These are phyloP conservation scores for Bombus confusus DNA, from an alignment of 1,140 invertebrate genomes.

Conservation along the genomic window DNA sequence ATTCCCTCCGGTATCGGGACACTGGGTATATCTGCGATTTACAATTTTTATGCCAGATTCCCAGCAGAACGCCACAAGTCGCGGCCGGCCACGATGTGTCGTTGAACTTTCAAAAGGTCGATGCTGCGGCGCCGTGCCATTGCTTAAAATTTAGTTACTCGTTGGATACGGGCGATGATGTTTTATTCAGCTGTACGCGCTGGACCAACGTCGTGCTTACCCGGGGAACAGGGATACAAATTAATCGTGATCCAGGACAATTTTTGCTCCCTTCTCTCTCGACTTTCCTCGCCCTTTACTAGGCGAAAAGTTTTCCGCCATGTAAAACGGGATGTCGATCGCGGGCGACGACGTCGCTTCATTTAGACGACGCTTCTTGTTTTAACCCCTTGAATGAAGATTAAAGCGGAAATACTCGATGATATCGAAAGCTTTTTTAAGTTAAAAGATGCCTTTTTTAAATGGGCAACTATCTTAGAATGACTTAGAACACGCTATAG, in stretches of 20 bases:
- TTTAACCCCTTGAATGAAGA: conserved; percentile 18
- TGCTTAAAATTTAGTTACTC: conserved; percentile 53
- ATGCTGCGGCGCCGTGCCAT: conserved; percentile 31
- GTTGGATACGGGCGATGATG: conserved; percentile 45
- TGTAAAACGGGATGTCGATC: conserved; percentile 41
- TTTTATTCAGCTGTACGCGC: conserved; percentile 46
- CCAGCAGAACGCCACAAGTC: conserved; percentile 28
- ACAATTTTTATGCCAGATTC: conserved; percentile 61
- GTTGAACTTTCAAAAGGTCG: conserved; percentile 62
- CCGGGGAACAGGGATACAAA: conserved; percentile 38
- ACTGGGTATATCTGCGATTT: conserved; percentile 56
- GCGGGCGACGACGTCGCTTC: conserved; percentile 14
- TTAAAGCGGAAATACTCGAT: conserved; percentile 1
- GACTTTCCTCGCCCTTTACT: not conserved
- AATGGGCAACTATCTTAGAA: not conserved
- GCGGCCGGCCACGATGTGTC: conserved; percentile 30
- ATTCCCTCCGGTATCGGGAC: conserved; percentile 55
- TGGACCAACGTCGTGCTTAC: conserved; percentile 13
- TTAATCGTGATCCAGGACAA: conserved; percentile 43
- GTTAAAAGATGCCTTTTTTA: not conserved
- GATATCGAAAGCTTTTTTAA: not conserved
- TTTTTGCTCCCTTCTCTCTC: conserved; percentile 12
- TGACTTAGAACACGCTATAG: not conserved
- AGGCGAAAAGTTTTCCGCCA: conserved; percentile 31
- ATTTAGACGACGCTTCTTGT: not conserved